Evolutionary conservation across 2,113 vertebrate species (phyloP), one percentile per base, ranked within the genome.

Genomic region (Setophaga petechia): DNA sequence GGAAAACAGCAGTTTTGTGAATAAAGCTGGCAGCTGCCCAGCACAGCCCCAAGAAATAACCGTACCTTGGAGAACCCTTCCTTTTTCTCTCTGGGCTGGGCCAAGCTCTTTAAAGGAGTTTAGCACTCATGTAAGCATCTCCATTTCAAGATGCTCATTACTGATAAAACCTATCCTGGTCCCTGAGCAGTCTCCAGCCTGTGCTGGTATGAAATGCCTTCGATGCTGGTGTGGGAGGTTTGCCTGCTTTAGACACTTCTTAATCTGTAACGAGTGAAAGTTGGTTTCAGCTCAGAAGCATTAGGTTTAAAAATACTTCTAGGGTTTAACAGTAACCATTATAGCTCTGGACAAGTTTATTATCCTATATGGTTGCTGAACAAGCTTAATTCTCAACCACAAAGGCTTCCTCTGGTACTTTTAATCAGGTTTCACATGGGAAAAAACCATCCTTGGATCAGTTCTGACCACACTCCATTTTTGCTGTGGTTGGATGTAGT

Each of bases 21-120:
- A 63, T 82, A 91, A 89, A 94, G 54, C 89, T 94, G 95, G 95
- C 94, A 52, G 71, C 80, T 52, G 27, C 43, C 89, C 93, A 95
- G 14, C 27, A 89, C 66, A 65, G 89, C 95, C 96, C 5, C 57
- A 30, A 94, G 95, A 95, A 95, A 96, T 80, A 94, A 95, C 93
- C 52, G 83, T 94, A 91, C 89, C 93, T 89, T n/a, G 35, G 76
- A 94, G 94, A 92, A 75, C 49, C 73, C 57, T 87, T 89, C 72
- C 52, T 93, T 83, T 73, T 49, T 63, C 67, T 66, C 66, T 31
- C 73, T 75, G 81, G 57, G 73, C 37, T 63, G 72, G 85, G 86
- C 65, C 74, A 71, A 74, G 61, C 35, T 79, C 91, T 94, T 89
- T 54, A 68, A 75, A 84, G 49, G 59, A 71, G 27, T 59, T 95